Evolutionary conservation across 2,797 vertebrate species (phyloP).

Genomic region (Euphonia xanthogaster): DNA sequence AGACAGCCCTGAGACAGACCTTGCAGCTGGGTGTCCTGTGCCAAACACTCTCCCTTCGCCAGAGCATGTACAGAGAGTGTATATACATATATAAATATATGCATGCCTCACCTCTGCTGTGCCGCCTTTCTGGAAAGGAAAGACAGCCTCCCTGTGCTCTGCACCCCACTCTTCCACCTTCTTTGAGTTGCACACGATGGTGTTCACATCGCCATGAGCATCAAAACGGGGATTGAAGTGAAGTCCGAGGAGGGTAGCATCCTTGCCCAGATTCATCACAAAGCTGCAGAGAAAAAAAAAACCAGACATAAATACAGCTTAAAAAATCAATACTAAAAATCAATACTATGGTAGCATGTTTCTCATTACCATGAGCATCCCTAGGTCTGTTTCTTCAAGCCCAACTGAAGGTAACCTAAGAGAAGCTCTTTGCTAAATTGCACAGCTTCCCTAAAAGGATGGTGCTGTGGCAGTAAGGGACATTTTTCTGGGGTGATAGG

Average conservation of each 20-base stretch:
- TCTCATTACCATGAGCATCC: background rate
- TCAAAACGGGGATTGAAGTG: constrained; percentile 81
- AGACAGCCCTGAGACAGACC: background rate
- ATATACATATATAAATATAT: background rate
- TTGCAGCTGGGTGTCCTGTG: background rate
- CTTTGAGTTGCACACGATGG: constrained; percentile 79
- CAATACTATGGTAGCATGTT: background rate
- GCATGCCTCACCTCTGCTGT: constrained; percentile 61
- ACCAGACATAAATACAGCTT: background rate
- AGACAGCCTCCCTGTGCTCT: constrained; percentile 72
- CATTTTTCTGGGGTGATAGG: background rate
- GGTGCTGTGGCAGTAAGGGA: background rate
- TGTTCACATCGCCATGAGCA: constrained; percentile 68
- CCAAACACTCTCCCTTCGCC: background rate
- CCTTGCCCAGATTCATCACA: constrained; percentile 76
- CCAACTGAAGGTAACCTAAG: background rate
- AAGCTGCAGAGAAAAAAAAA: constrained; percentile 57
- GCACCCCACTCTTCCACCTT: constrained; percentile 72
- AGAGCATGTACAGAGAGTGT: background rate
- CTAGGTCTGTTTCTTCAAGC: background rate
- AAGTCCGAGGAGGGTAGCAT: constrained; percentile 46
- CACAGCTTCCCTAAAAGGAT: background rate
- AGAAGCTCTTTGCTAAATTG: background rate
- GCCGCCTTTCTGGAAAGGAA: constrained; percentile 77
- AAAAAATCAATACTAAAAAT: background rate